Evolutionary conservation across 2,888 invertebrate genomes (phyloP).

Genomic region (Pediacus dermestoides): DNA sequence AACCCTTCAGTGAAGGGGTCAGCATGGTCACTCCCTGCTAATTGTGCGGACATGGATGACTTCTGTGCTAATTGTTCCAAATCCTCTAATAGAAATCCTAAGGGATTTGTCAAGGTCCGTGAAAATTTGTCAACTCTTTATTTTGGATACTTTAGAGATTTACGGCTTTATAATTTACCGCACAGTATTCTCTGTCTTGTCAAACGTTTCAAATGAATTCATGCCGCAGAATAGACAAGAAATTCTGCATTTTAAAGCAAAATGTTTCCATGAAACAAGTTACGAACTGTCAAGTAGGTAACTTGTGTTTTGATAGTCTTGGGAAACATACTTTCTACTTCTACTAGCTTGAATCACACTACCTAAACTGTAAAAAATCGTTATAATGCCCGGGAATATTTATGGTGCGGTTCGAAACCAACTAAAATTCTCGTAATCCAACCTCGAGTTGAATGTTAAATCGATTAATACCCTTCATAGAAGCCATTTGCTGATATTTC

Average conservation of each 20-base stretch:
- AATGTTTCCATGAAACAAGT: too few species aligned
- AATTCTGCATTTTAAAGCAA: too few species aligned
- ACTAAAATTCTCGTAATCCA: not conserved
- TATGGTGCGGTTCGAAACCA: too few species aligned
- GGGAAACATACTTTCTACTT: too few species aligned
- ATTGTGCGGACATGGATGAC: constrained; percentile 41
- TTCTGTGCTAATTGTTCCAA: constrained; percentile 42
- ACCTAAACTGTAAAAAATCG: too few species aligned
- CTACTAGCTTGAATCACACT: too few species aligned
- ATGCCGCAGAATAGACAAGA: too few species aligned
- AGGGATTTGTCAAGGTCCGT: constrained; percentile 26
- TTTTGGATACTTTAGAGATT: constrained; percentile 18
- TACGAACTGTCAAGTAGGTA: too few species aligned
- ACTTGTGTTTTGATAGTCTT: too few species aligned
- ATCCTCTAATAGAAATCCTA: constrained; percentile 31
- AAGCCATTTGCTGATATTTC: constrained; percentile 1
- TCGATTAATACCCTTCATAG: constrained; percentile 1
- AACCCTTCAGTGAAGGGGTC: constrained; percentile 38
- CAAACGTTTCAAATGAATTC: too few species aligned
- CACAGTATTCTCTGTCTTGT: constrained; percentile 1
- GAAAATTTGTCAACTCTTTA: constrained; percentile 41
- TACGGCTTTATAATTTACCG: constrained; percentile 18
- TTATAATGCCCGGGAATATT: constrained; percentile 4
- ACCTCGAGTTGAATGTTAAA: not conserved
- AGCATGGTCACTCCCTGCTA: constrained; percentile 43